Evolutionary conservation across 2,888 invertebrate genomes (phyloP), one percentile per base, ranked within the genome.

Genomic region (Lepidonotus clava): DNA sequence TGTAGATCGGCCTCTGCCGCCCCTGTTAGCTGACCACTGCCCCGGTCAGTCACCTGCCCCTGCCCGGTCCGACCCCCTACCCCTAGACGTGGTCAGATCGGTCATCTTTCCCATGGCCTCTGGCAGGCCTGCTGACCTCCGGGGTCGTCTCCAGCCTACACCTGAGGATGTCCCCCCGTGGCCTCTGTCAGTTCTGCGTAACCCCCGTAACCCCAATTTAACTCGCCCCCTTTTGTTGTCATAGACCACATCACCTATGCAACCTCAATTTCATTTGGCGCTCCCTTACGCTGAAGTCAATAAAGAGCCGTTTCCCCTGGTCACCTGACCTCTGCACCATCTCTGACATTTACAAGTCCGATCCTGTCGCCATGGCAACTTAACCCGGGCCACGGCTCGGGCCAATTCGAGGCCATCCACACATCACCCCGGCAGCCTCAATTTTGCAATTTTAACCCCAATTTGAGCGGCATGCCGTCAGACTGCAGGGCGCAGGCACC

Each of bases 381-480:
- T 80, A n/a, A 80, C 76, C 76, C 40, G 11, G 76, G 1, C 36
- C 38, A 24, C n/a, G 76, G 14, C 6, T 8, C 0, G 18, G 38
- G 38, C 76, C 38, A 76, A 76, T 76, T 76, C 24, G 34, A 18
- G 6, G 5, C 76, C 1, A 14, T 36, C 38, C 36, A 0, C 76
- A 76, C 76, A 18, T 76, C 76, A 34, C 8, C 18, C 40, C 24
- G 8, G 36, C 76, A 36, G 24, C 36, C 76, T 38, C 1, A 2
- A 28, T 76, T 34, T 76, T 28, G 76, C 76, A 34, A 76, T 76
- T 61, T 76, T 76, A 76, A 76, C 76, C 76, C 40, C 76, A 38
- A 76, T 76, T 76, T 36, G 36, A n/a, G 4, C 21, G 38, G 36
- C 76, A 4, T 21, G n/a, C 40, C 40, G 21, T n/a, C 76, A 21